Percentiles rank a stretch among this genome's conserved stretches.
These are phyloP conservation scores for Pseudomyrmex concolor DNA, from an alignment of 1,140 invertebrate species.

Conservation along the genomic window DNA sequence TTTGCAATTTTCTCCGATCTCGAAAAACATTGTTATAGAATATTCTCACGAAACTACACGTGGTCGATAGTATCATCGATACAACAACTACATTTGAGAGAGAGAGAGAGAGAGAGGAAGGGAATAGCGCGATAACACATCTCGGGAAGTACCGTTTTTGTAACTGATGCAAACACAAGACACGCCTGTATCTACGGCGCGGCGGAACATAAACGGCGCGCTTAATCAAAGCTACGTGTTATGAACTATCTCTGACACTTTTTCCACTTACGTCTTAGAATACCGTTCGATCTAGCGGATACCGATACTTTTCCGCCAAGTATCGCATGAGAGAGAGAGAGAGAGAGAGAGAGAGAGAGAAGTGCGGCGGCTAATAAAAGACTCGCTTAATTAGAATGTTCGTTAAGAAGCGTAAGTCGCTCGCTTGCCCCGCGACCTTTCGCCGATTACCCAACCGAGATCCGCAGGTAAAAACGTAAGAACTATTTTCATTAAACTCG, in stretches of 20 bases:
- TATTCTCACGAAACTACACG: neutral
- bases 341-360: constrained; percentile 2
- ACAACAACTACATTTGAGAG: neutral
- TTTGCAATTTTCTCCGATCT: neutral
- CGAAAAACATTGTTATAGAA: no score
- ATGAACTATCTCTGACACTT: neutral
- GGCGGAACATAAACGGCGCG: constrained; percentile 18
- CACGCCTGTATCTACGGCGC: neutral
- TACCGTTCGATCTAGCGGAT: neutral
- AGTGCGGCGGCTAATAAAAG: constrained; percentile 65
- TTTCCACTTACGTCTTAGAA: neutral
- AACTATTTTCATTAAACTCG: constrained; percentile 83
- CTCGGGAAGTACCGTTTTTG: neutral
- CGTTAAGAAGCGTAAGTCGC: constrained; percentile 73
- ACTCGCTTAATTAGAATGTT: constrained; percentile 80
- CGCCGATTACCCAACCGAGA: constrained; percentile 51
- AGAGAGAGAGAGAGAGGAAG: neutral
- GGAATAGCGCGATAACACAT: constrained; percentile 4
- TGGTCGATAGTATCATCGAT: neutral
- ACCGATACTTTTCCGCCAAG: constrained; percentile 8
- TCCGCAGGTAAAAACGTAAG: constrained; percentile 78
- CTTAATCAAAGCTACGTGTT: constrained; percentile 28
- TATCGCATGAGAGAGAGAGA: neutral
- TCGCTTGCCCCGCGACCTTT: neutral
- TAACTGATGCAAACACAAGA: constrained; percentile 17